Percentiles rank a stretch among this genome's conserved stretches.
These are phyloP conservation scores for Nomada lathburiana DNA, from an alignment of 2,888 invertebrate genomes.

Conservation along the genomic window DNA sequence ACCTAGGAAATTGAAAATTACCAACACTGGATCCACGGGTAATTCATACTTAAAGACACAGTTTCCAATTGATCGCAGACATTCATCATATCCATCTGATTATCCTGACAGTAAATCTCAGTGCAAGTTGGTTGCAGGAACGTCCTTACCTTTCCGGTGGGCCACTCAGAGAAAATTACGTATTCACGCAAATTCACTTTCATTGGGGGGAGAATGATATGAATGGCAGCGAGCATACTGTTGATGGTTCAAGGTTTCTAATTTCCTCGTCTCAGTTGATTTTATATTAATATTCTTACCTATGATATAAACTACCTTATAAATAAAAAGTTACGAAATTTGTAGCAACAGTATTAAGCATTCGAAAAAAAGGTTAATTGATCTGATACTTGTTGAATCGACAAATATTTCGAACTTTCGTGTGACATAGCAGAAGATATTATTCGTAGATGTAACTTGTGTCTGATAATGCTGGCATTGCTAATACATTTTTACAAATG, in stretches of 20 bases:
- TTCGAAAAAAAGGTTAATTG: not conserved
- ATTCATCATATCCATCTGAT: not conserved
- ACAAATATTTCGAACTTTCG: too few relatives aligned
- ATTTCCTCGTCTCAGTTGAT: not conserved
- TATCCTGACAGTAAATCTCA: slow-evolving; percentile 86
- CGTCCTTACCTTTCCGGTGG: slow-evolving; percentile 87
- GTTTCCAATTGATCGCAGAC: not conserved
- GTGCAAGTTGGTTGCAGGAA: slow-evolving; percentile 88
- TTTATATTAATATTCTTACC: too few relatives aligned
- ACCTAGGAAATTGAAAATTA: slow-evolving; percentile 88
- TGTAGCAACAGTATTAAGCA: too few relatives aligned
- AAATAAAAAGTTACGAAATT: too few relatives aligned
- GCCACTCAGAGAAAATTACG: slow-evolving; percentile 87
- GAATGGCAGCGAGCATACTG: slow-evolving; percentile 88
- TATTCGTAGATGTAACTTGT: too few relatives aligned
- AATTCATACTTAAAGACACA: not conserved
- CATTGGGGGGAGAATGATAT: slow-evolving; percentile 88
- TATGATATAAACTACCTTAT: too few relatives aligned
- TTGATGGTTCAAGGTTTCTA: slow-evolving; percentile 85
- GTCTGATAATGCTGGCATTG: too few relatives aligned
- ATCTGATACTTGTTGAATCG: too few relatives aligned
- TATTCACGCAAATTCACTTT: slow-evolving; percentile 89
- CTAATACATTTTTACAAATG: too few relatives aligned
- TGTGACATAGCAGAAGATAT: too few relatives aligned
- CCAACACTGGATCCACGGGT: slow-evolving; percentile 89